Evolutionary conservation across 2,888 invertebrate genomes (phyloP), one percentile per base, ranked within the genome.

Genomic region (Ophion ellenae): DNA sequence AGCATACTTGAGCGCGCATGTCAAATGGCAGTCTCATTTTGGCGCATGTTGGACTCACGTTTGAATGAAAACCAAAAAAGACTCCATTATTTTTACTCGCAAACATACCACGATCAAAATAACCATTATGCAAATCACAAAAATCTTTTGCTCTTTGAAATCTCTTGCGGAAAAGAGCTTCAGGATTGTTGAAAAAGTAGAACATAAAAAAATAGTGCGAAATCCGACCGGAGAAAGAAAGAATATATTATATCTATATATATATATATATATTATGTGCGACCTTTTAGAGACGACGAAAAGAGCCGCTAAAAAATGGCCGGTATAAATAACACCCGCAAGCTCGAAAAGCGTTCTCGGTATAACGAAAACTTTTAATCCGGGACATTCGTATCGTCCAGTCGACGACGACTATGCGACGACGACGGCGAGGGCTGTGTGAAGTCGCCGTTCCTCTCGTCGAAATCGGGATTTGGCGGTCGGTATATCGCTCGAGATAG

Each of bases 331-430:
- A 90, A 89, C 81, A 70, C 69, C 67, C 47, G 76, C 74, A 76
- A 87, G 79, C 84, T 83, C 85, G 86, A 85, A 83, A 83, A 71
- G 61, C 61, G 45, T 57, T 76, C 67, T 67, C 79, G 79, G 66
- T 69, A 66, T 81, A 70, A 64, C 79, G 85, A 87, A 88, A 90
- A 90, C 87, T 89, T 90, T 90, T 91, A 91, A 91, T 90, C 91
- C 89, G 53, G 82, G 86, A 87, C 88, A 89, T 90, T 90, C 86
- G 89, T 90, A 90, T 90, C 86, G 84, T 77, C 79, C 81, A 82
- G 78, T 80, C 59, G 66, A 57, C 79, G 76, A 83, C 86, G 63
- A 75, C 70, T 71, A 40, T 78, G 69, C 77, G 69, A 59, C 75
- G 47, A 70, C 74, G 74, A 75, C 7, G 66, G 7, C 74, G 24